Conservation (phyloP, 2,113 vertebrate genomes). For the Cynoglossus semilaevis region DNA sequence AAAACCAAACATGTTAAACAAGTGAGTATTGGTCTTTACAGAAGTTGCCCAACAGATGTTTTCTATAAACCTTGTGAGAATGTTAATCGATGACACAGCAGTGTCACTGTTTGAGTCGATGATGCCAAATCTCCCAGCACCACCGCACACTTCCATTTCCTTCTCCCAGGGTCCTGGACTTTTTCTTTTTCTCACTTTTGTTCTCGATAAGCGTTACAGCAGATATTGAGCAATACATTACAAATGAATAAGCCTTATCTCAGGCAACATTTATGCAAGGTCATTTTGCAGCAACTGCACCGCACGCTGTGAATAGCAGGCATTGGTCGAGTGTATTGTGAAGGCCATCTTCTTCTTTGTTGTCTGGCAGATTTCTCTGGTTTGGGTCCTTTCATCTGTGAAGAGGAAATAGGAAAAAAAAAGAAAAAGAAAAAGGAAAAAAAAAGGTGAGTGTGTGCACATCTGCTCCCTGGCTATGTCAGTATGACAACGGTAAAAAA, state of each 20-base stretch:
- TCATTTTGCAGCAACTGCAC: constrained; percentile 28
- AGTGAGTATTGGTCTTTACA: not conserved
- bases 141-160: not conserved
- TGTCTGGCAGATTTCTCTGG: constrained; percentile 36
- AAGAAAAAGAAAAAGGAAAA: constrained; percentile 5
- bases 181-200: constrained; percentile 6
- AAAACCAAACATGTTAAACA: too few relatives aligned
- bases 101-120: not conserved
- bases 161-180: constrained; percentile 13
- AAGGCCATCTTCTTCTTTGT: constrained; percentile 33
- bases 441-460: constrained; percentile 14
- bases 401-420: constrained; percentile 17
- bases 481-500: constrained; percentile 25
- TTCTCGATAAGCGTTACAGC: not conserved
- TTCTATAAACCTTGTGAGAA: not conserved
- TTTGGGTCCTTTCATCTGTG: constrained; percentile 32
- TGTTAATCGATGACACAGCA: not conserved
- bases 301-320: constrained; percentile 21
- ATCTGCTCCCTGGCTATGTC: constrained; percentile 15
- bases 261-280: constrained; percentile 36
- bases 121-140: not conserved
- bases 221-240: constrained; percentile 32
- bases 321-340: constrained; percentile 18
- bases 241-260: constrained; percentile 28
- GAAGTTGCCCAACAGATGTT: not conserved